These are phyloP conservation scores for Ambastaia sidthimunki DNA, from an alignment of 2,797 vertebrate genomes.

Conservation along the genomic window DNA sequence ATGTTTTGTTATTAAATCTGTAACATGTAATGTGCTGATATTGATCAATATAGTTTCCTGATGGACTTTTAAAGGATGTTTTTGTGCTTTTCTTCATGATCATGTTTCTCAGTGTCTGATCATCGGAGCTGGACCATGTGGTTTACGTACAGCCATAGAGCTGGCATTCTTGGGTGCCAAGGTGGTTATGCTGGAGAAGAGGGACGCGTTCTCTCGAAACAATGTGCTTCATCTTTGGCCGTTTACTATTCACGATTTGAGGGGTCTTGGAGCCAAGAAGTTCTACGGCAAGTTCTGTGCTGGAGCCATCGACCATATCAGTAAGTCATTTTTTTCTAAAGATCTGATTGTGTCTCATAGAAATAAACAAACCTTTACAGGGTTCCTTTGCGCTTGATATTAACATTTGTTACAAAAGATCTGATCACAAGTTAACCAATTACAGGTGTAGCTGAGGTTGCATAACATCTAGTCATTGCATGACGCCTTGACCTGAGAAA, in stretches of 20 bases:
- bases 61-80: not conserved
- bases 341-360: not conserved
- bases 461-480: no score
- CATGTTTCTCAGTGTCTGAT: constrained; percentile 88
- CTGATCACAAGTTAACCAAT: no score
- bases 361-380: not conserved
- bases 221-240: constrained; percentile 98
- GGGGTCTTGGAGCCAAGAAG: constrained; percentile 96
- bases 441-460: no score
- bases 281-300: constrained; percentile 99
- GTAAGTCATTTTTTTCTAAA: constrained; percentile 77
- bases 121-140: constrained; percentile 97
- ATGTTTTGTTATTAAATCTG: constrained; percentile 12
- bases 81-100: not conserved
- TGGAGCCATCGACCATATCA: constrained; percentile 98
- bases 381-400: no score
- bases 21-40: not conserved
- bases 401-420: no score
- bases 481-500: no score
- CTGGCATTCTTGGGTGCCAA: constrained; percentile 93
- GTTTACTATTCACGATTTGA: constrained; percentile 95
- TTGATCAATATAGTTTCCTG: not conserved
- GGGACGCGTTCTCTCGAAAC: constrained; percentile 96
- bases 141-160: constrained; percentile 95
- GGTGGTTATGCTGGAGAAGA: constrained; percentile 95